A percentile compares a stretch with the other conserved stretches of the same genome.
These are phyloP conservation scores for Malacoraja senta DNA, from an alignment of 2,797 vertebrate genomes.

Conservation along the genomic window DNA sequence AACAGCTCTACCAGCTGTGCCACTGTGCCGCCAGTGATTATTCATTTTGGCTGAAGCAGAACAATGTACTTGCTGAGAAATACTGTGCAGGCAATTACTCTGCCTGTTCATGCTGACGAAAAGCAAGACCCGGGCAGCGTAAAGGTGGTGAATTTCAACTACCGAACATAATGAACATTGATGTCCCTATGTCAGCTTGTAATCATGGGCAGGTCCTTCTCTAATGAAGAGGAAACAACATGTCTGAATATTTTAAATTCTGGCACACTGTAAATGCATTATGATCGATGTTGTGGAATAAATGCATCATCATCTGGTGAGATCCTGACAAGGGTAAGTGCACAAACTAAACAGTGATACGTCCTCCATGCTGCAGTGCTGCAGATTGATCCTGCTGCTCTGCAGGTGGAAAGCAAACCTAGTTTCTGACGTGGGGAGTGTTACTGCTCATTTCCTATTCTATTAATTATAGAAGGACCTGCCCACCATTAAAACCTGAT, in stretches of 20 bases:
- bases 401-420: background rate
- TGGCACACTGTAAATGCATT: background rate
- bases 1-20: no score
- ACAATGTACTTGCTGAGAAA: slow-evolving; percentile 4
- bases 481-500: no score
- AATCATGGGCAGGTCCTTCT: background rate
- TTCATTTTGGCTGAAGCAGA: slow-evolving; percentile 4
- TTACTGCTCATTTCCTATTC: background rate
- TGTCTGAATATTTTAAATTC: background rate
- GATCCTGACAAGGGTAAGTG: background rate
- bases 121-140: background rate
- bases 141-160: slow-evolving; percentile 11
- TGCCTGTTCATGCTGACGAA: background rate
- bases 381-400: background rate
- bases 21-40: no score
- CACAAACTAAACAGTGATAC: background rate
- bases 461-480: no score
- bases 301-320: background rate
- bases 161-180: background rate
- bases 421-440: background rate
- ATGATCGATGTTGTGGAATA: background rate
- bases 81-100: slow-evolving; percentile 14
- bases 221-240: background rate
- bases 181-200: background rate
- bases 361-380: background rate